Evolutionary conservation across 2,888 invertebrate species (phyloP).

Genomic region (Agriopis marginaria): DNA sequence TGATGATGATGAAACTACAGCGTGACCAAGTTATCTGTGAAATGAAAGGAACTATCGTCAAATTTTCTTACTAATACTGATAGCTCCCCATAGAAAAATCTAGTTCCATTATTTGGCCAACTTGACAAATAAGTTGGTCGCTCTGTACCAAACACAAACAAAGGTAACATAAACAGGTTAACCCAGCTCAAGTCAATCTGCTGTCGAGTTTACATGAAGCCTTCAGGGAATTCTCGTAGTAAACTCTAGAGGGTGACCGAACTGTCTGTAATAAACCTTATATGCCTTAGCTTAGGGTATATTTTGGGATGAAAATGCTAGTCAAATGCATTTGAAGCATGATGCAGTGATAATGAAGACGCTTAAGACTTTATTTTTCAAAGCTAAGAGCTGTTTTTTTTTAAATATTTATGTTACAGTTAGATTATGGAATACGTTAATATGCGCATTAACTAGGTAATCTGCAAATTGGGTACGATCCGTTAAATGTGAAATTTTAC

Average conservation of each 20-base stretch:
- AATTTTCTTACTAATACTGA: neutral
- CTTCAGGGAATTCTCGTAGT: constrained; percentile 35
- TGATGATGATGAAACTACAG: no score
- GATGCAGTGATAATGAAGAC: neutral
- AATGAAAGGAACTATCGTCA: neutral
- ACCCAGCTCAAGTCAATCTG: constrained; percentile 62
- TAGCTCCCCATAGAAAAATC: neutral
- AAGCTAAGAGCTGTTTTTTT: neutral
- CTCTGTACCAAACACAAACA: constrained; percentile 36
- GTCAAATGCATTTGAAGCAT: neutral
- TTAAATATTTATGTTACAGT: no score
- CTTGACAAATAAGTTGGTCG: neutral
- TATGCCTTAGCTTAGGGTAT: neutral
- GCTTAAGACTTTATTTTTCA: neutral
- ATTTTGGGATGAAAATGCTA: neutral
- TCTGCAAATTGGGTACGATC: no score
- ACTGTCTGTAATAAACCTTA: constrained; percentile 16
- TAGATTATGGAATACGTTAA: no score
- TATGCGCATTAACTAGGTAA: no score
- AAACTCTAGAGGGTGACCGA: constrained; percentile 9
- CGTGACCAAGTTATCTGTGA: neutral
- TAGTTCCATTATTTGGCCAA: neutral
- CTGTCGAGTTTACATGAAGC: constrained; percentile 66
- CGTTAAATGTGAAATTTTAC: no score
- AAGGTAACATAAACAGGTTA: constrained; percentile 56